Evolutionary conservation across 2,113 vertebrate genomes (phyloP).

Genomic region (Oreocharis arfaki): DNA sequence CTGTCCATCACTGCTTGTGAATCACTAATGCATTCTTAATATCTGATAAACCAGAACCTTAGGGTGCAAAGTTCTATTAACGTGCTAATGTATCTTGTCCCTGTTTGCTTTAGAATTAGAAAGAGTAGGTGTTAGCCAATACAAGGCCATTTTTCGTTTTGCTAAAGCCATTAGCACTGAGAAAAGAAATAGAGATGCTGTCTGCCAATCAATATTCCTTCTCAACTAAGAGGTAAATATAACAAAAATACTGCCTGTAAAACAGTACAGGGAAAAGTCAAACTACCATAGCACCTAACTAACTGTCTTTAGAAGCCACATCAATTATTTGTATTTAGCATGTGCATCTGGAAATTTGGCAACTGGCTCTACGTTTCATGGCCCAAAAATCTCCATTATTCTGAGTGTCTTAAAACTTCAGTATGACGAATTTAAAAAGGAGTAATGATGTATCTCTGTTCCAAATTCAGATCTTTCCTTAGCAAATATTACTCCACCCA

Average conservation of each 20-base stretch:
- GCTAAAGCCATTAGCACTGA: slow-evolving; percentile 33
- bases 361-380: background rate
- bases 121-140: slow-evolving; percentile 14
- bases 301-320: background rate
- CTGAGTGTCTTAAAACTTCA: background rate
- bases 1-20: slow-evolving; percentile 39
- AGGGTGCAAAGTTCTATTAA: slow-evolving; percentile 61
- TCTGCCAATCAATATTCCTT: slow-evolving; percentile 37
- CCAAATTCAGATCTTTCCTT: background rate
- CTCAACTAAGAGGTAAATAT: background rate
- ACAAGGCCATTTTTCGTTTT: slow-evolving; percentile 37
- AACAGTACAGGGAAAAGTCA: background rate
- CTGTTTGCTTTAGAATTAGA: slow-evolving; percentile 58
- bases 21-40: slow-evolving; percentile 48
- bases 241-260: background rate
- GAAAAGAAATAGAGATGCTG: slow-evolving; percentile 12
- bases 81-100: slow-evolving; percentile 60
- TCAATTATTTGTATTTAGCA: background rate
- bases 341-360: background rate
- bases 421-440: background rate
- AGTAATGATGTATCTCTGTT: background rate
- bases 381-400: background rate
- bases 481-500: background rate
- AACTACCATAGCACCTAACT: background rate
- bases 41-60: slow-evolving; percentile 59